Evolutionary conservation across 2,888 invertebrate genomes (phyloP).

Genomic region (Carcina quercana): DNA sequence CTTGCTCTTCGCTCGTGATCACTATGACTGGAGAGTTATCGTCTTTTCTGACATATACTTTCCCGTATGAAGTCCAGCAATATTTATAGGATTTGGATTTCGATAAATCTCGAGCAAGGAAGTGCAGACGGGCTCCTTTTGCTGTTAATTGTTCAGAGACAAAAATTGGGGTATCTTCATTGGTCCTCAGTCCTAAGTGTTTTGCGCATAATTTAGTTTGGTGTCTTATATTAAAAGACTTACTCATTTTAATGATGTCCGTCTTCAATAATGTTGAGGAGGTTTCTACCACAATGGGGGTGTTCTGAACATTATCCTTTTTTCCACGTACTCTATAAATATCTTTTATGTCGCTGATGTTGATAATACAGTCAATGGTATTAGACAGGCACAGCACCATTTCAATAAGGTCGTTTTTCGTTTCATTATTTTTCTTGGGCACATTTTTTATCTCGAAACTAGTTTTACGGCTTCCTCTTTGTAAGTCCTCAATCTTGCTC

Average conservation of each 20-base stretch:
- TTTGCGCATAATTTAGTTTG: slow-evolving; percentile 14
- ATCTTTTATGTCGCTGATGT: slow-evolving; percentile 8
- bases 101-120: slow-evolving; percentile 13
- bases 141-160: slow-evolving; percentile 15
- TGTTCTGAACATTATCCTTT: not conserved
- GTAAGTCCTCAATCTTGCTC: slow-evolving; percentile 13
- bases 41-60: slow-evolving; percentile 15
- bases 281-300: slow-evolving; percentile 15
- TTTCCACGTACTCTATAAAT: slow-evolving; percentile 11
- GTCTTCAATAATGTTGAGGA: slow-evolving; percentile 11
- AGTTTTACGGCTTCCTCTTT: slow-evolving; percentile 8
- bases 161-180: slow-evolving; percentile 13
- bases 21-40: slow-evolving; percentile 12
- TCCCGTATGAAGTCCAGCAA: slow-evolving; percentile 18
- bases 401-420: slow-evolving; percentile 9
- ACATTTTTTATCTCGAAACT: slow-evolving; percentile 16
- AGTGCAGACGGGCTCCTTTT: slow-evolving; percentile 14
- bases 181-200: slow-evolving; percentile 10
- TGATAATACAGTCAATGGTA: slow-evolving; percentile 6
- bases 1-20: slow-evolving; percentile 9
- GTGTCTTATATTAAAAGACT: slow-evolving; percentile 12
- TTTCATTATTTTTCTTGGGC: slow-evolving; percentile 10
- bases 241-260: slow-evolving; percentile 11
- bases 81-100: slow-evolving; percentile 12
- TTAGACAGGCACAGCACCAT: slow-evolving; percentile 10